Percentiles rank a stretch among this genome's conserved stretches.
phyloP scores from a whole-genome alignment of 1,140 invertebrate species.

The Drosophila dunni region DNA sequence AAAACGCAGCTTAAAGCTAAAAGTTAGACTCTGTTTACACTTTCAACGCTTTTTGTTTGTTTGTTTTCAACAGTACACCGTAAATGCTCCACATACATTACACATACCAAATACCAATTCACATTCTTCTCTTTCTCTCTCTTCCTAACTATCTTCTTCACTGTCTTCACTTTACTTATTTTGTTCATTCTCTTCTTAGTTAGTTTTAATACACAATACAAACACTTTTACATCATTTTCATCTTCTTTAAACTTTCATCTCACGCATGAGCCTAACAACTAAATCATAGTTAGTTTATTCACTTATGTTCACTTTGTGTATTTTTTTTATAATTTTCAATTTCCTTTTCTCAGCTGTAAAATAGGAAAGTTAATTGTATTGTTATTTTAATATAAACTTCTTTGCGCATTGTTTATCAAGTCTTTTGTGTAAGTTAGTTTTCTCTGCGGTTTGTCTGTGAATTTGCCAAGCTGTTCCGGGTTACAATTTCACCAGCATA shows the following conservation, averaged over 20 bases:
- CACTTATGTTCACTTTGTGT: slow-evolving; percentile 29
- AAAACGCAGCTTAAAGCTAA: slow-evolving; percentile 84
- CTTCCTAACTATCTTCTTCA: background rate
- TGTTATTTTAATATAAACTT: slow-evolving; percentile 31
- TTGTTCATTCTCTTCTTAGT: slow-evolving; percentile 15
- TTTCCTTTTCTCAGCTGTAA: slow-evolving; percentile 52
- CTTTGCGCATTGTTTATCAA: slow-evolving; percentile 66
- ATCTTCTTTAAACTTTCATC: slow-evolving; percentile 1
- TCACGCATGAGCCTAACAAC: slow-evolving; percentile 66
- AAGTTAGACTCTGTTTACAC: slow-evolving; percentile 84
- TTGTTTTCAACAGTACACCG: slow-evolving; percentile 80
- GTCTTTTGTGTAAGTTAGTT: slow-evolving; percentile 57
- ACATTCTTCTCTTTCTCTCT: slow-evolving; percentile 30
- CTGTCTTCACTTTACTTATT: background rate
- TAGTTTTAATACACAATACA: slow-evolving; percentile 67
- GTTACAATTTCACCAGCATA: background rate
- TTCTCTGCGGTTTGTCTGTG: slow-evolving; percentile 36
- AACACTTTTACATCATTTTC: slow-evolving; percentile 48
- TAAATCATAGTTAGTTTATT: slow-evolving; percentile 40
- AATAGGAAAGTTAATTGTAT: slow-evolving; percentile 56
- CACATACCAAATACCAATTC: slow-evolving; percentile 47
- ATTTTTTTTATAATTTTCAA: slow-evolving; percentile 18
- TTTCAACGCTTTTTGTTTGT: slow-evolving; percentile 74
- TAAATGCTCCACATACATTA: slow-evolving; percentile 59
- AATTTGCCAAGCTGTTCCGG: slow-evolving; percentile 14